These are phyloP conservation scores for Steinernema khuongi DNA, from an alignment of 1,140 invertebrate genomes.

Conservation along the genomic window DNA sequence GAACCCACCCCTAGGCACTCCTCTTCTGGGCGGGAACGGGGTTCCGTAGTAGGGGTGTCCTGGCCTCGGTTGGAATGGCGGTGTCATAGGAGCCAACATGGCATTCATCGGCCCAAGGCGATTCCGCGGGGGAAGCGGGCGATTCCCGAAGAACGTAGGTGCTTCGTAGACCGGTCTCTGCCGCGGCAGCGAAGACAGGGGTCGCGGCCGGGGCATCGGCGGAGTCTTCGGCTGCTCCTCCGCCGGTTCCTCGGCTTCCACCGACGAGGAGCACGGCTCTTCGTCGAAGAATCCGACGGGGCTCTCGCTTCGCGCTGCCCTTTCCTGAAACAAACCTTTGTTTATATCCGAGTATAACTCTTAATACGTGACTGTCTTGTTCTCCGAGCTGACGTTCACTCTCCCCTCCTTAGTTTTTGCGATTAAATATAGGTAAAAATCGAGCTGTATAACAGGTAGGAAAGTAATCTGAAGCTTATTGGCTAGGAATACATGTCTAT, in stretches of 20 bases:
- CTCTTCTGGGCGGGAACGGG: neutral
- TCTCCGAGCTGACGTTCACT: neutral
- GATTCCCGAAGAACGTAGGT: neutral
- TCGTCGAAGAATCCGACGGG: slow-evolving; percentile 11
- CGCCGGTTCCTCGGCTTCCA: neutral
- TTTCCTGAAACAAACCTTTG: neutral
- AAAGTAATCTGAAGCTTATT: too few species aligned
- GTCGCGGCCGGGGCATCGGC: neutral
- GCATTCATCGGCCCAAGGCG: neutral
- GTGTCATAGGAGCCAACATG: neutral
- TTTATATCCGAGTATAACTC: too few species aligned
- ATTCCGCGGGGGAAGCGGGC: neutral
- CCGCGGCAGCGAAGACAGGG: neutral
- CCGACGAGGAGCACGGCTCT: slow-evolving; percentile 1
- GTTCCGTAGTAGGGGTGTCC: neutral
- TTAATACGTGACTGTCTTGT: too few species aligned
- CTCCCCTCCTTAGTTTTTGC: too few species aligned
- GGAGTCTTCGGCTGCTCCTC: neutral
- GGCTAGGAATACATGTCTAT: too few species aligned
- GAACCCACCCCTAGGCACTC: neutral
- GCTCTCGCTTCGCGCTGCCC: neutral
- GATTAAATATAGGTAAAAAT: too few species aligned
- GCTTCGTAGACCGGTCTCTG: neutral
- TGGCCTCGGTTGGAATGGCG: neutral
- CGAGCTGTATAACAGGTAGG: too few species aligned